These are phyloP conservation scores for Scalopus aquaticus DNA, from an alignment of 2,113 vertebrate genomes.

Conservation along the genomic window DNA sequence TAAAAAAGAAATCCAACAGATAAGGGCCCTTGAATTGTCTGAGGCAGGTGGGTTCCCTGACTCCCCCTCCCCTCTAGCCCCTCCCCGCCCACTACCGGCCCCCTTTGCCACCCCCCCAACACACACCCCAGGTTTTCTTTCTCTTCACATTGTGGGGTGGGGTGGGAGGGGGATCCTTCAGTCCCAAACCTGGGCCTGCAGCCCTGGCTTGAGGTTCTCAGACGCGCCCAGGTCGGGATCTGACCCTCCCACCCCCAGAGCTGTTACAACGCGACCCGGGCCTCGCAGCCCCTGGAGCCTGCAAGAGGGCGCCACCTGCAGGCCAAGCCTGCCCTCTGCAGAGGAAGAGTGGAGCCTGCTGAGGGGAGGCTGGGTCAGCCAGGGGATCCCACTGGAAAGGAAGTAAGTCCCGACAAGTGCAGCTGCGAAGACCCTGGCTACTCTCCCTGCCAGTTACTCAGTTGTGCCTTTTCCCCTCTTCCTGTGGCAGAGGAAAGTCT, in stretches of 20 bases:
- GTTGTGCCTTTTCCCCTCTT: neutral
- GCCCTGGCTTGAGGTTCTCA: rapidly evolving
- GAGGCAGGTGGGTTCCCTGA: neutral
- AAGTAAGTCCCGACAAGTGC: neutral
- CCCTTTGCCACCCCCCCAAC: no score
- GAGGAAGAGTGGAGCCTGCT: neutral
- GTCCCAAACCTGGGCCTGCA: neutral
- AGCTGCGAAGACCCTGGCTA: neutral
- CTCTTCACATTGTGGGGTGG: neutral
- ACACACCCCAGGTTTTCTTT: neutral
- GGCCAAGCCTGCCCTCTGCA: neutral
- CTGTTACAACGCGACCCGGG: rapidly evolving
- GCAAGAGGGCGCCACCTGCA: constrained; percentile 51
- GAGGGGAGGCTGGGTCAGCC: no score
- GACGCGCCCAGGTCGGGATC: neutral
- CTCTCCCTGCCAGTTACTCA: neutral
- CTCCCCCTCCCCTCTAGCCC: neutral
- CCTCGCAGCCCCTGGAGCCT: rapidly evolving
- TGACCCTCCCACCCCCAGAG: rapidly evolving
- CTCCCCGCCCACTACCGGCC: no score
- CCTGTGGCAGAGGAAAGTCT: neutral
- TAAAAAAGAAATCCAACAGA: neutral
- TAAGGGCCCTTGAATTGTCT: neutral
- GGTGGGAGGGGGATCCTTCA: no score
- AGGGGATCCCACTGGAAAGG: no score